Base-by-base conservation (phyloP, 35 echinoderm and acorn worm species). In the Lytechinus pictus region DNA sequence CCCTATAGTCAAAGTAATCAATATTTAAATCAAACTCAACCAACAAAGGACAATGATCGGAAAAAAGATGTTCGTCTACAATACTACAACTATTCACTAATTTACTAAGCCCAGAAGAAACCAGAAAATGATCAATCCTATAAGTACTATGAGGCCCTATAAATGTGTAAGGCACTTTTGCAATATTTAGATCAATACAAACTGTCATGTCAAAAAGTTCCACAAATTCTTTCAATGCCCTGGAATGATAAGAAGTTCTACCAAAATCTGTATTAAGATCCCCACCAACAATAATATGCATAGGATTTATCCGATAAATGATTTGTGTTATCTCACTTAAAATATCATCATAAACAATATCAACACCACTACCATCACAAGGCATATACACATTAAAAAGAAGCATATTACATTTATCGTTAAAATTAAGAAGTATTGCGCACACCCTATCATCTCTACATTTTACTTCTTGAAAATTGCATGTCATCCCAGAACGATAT, bases 351-450 rank as follows among this genome's bases (percentile, higher is more conserved):
- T 12, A 90, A 13, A 13, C 88, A 11, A 12, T 28, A 90, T 90
- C 88, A 13, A 12, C 9, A 90, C 88, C 11, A 90, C 29, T 90
- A 90, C 28, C 29, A 29, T 90, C 88, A 90, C 88, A 90, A 12
- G 88, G 88, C 88, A 90, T 90, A 29, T 90, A 90, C 9, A 28
- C 88, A 29, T 90, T 90, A 33, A 90, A 12, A 90, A 90, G 88
- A n/a, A n/a, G n/a, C n/a, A n/a, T n/a, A n/a, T n/a, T n/a, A n/a
- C n/a, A n/a, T n/a, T n/a, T n/a, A n/a, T n/a, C n/a, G n/a, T n/a
- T n/a, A n/a, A n/a, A n/a, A n/a, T n/a, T n/a, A n/a, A n/a, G n/a
- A 9, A 90, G 88, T 9, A 11, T 28, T 9, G 88, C 88, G 29
- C 88, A 90, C 88, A 90, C 9, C 28, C 88, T 90, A 33, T 11